Percentiles rank a stretch among this genome's conserved stretches.
phyloP scores from a whole-genome alignment of 2,888 invertebrate genomes.

The Apoda limacodes region DNA sequence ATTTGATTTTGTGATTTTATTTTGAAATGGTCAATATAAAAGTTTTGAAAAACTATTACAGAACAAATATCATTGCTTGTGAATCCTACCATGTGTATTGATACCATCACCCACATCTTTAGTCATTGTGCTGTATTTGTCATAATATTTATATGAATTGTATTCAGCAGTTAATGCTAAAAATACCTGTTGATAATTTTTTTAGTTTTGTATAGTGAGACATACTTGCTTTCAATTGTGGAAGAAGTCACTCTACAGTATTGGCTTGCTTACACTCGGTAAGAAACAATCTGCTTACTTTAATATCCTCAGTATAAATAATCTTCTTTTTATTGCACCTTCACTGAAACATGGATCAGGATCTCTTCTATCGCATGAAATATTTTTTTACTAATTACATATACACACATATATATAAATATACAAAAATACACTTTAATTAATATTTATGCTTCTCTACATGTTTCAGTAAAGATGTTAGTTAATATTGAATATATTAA shows the following conservation, averaged over 20 bases:
- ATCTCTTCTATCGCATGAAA: conserved; percentile 30
- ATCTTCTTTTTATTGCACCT: conserved; percentile 51
- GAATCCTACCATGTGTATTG: conserved; percentile 38
- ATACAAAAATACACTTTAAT: conserved; percentile 7
- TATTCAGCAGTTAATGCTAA: conserved; percentile 46
- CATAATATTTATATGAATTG: too few species aligned
- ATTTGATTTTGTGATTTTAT: too few species aligned
- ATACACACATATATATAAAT: conserved; percentile 27
- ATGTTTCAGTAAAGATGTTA: conserved; percentile 55
- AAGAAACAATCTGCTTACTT: conserved; percentile 68
- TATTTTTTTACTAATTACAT: conserved; percentile 19
- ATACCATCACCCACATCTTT: conserved; percentile 52
- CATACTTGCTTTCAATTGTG: conserved; percentile 68
- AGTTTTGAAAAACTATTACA: conserved; percentile 5
- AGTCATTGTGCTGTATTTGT: conserved; percentile 64
- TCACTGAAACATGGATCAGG: conserved; percentile 57
- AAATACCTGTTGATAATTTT: conserved; percentile 60
- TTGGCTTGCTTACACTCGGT: conserved; percentile 69
- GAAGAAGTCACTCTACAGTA: conserved; percentile 70
- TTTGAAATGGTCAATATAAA: too few species aligned
- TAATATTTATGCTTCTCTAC: conserved; percentile 24
- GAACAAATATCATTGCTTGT: conserved; percentile 43
- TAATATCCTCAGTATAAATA: conserved; percentile 66
- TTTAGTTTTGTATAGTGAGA: conserved; percentile 68
- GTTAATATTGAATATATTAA: conserved; percentile 43